Evolutionary conservation across 1,140 invertebrate genomes (phyloP).

Genomic region (Mamestra configurata): DNA sequence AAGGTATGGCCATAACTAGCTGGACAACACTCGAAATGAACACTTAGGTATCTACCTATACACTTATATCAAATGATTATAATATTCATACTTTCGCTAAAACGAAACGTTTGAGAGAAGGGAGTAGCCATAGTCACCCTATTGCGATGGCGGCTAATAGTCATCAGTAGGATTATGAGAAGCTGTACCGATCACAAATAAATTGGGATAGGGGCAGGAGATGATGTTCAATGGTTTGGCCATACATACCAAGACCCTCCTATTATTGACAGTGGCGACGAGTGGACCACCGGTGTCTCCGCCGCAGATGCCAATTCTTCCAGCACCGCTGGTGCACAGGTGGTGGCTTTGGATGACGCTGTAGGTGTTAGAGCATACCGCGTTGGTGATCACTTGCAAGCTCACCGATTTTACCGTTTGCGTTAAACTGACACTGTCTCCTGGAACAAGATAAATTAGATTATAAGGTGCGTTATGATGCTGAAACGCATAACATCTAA

Average conservation of each 20-base stretch:
- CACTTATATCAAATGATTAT: too few species aligned
- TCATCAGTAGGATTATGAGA: too few species aligned
- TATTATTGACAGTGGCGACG: constrained; percentile 59
- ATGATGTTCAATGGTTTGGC: background rate
- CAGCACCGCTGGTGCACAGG: constrained; percentile 66
- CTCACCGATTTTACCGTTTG: constrained; percentile 61
- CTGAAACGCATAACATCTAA: background rate
- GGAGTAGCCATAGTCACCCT: too few species aligned
- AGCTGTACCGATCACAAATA: too few species aligned
- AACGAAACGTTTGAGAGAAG: too few species aligned
- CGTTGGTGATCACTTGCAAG: constrained; percentile 65
- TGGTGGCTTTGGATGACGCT: constrained; percentile 61
- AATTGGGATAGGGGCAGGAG: too few species aligned
- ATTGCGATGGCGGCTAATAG: too few species aligned
- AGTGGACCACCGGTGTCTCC: constrained; percentile 87
- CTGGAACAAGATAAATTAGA: constrained; percentile 41
- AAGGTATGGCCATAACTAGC: too few species aligned
- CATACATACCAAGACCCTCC: constrained; percentile 54
- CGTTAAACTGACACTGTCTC: constrained; percentile 39
- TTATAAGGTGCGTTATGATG: background rate
- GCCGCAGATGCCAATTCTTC: constrained; percentile 58
- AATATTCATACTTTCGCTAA: too few species aligned
- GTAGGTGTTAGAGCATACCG: constrained; percentile 58
- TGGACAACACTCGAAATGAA: too few species aligned
- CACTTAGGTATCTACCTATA: too few species aligned